A percentile compares a stretch with the other conserved stretches of the same genome.
Evolutionary conservation across 2,888 invertebrate genomes (phyloP).

Genomic region (Strigamia maritima): DNA sequence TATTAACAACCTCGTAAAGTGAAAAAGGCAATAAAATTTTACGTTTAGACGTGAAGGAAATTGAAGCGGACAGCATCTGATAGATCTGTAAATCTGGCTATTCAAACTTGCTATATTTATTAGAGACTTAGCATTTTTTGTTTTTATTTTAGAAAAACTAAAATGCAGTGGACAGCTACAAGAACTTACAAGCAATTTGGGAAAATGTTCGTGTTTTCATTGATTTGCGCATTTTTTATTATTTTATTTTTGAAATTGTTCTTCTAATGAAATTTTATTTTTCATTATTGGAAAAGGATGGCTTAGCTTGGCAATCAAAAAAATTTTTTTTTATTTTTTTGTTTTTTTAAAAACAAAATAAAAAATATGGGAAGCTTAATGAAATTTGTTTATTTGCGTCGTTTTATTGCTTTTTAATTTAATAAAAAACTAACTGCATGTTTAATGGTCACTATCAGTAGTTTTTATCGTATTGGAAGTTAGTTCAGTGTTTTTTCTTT

Average conservation of each 20-base stretch:
- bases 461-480: neutral
- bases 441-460: no score
- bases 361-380: neutral
- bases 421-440: no score
- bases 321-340: neutral
- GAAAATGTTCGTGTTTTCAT: no score
- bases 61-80: neutral
- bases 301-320: neutral
- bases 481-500: neutral
- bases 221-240: no score
- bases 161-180: no score
- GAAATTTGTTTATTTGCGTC: no score
- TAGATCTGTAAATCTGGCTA: neutral
- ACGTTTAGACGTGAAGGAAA: constrained; percentile 9
- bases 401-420: no score
- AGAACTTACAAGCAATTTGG: no score
- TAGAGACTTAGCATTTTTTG: neutral
- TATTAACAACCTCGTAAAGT: constrained; percentile 24
- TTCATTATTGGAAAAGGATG: neutral
- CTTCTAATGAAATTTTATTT: neutral
- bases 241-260: no score
- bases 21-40: constrained; percentile 12
- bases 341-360: neutral
- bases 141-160: neutral
- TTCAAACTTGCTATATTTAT: neutral